Base-by-base conservation (phyloP, 2,113 vertebrate genomes). In the Lutjanus erythropterus region DNA sequence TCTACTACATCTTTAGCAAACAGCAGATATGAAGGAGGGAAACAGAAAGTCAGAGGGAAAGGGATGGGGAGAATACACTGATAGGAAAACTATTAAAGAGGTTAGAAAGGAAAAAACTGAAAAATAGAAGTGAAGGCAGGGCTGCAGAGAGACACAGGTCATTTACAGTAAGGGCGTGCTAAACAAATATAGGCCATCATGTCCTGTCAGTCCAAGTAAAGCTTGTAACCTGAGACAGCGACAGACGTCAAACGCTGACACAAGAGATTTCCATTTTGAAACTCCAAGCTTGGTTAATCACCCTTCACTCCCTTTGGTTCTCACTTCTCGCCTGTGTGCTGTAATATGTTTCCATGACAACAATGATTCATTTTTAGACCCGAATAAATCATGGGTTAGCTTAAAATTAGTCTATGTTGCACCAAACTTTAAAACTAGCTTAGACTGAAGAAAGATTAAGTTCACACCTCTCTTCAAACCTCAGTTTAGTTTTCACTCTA, bases 181-280 rank as follows among this genome's bases (percentile, higher is more conserved):
- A 78, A 62, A 81, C 62, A 87, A 85, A 90, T 73, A 79, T 18
- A 78, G 60, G 71, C 52, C 25, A 21, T 56, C 6, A 14, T 42
- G 55, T 83, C 53, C 72, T 46, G 67, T 85, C 75, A 66, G 78
- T 71, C 71, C 47, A 71, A 72, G 76, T 70, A 52, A 82, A 88
- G 84, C 76, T 10, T 14, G 83, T 72, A 94, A 94, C 88, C 44
- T 39, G 93, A 95, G 85, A 83, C 68, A 27, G 10, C 0, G 19
- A 46, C 78, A 64, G 76, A 93, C 86, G 89, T 94, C 92, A 94
- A n/a, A 39, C 67, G 39, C 80, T 81, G 76, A 81, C 84, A 83
- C 58, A 52, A 79, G 79, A 85, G 71, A 85, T 80, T 81, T 87
- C 76, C 88, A 72, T 78, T 81, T 64, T 67, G 53, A 74, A 86